Conservation (phyloP, 1,140 invertebrate species). For the Steinernema khuongi region DNA sequence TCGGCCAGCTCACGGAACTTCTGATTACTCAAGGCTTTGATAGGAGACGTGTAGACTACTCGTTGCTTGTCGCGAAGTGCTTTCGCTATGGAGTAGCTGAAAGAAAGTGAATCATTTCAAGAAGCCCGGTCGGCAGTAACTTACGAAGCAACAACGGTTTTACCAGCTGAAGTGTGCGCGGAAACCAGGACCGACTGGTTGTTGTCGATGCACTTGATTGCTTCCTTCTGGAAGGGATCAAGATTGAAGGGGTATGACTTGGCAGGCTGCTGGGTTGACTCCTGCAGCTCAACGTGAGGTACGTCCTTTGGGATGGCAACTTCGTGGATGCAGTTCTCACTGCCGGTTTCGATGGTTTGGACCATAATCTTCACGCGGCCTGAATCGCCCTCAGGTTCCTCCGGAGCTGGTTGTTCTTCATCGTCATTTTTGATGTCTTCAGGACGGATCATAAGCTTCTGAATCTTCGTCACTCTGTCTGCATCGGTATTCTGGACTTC, state of each 20-base stretch:
- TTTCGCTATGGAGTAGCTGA: slow-evolving; percentile 69
- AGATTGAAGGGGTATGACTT: slow-evolving; percentile 90
- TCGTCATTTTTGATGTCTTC: slow-evolving; percentile 1
- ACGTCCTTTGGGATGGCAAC: slow-evolving; percentile 60
- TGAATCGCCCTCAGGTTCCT: background rate
- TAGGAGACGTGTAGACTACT: slow-evolving; percentile 98
- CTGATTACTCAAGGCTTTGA: slow-evolving; percentile 98
- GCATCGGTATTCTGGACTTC: background rate
- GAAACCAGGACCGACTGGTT: slow-evolving; percentile 93
- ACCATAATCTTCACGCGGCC: slow-evolving; percentile 1
- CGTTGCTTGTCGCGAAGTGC: slow-evolving; percentile 72
- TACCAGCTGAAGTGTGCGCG: slow-evolving; percentile 98
- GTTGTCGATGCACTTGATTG: slow-evolving; percentile 93
- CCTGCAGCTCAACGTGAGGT: slow-evolving; percentile 31
- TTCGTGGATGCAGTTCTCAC: slow-evolving; percentile 51
- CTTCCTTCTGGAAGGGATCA: slow-evolving; percentile 97
- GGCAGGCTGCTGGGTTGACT: slow-evolving; percentile 66
- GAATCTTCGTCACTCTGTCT: background rate
- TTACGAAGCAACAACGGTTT: slow-evolving; percentile 84
- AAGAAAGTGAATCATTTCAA: background rate
- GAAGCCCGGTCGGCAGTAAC: background rate
- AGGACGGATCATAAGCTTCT: background rate
- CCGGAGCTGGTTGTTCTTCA: background rate
- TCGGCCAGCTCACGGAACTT: slow-evolving; percentile 97
- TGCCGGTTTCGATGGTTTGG: slow-evolving; percentile 27